phyloP scores from a whole-genome alignment of 2,797 vertebrate species.

The Sparidentex hasta region DNA sequence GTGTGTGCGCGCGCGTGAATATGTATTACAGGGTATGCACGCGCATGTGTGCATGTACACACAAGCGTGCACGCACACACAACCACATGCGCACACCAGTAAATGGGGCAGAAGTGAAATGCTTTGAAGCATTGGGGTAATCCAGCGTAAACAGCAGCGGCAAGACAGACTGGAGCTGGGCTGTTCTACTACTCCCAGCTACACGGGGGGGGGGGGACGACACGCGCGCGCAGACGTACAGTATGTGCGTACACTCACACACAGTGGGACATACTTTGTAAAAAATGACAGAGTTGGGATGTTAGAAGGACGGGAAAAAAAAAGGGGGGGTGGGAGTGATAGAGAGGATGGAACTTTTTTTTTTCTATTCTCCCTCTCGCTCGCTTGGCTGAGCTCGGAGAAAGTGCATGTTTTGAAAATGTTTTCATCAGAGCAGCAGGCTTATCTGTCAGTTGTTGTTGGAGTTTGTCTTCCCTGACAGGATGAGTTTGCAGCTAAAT shows the following conservation, averaged over 20 bases:
- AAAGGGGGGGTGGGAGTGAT: neutral
- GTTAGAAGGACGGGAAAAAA: constrained; percentile 42
- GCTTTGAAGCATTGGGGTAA: constrained; percentile 87
- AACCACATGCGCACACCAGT: constrained; percentile 62
- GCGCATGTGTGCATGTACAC: constrained; percentile 2
- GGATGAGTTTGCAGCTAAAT: constrained; percentile 76
- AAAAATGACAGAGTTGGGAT: constrained; percentile 47
- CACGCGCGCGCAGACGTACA: constrained; percentile 23
- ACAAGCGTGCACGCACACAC: constrained; percentile 9
- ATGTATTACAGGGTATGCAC: constrained; percentile 42
- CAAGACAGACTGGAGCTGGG: constrained; percentile 75
- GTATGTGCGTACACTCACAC: constrained; percentile 40
- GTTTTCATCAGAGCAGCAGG: constrained; percentile 71
- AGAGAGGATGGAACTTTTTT: constrained; percentile 34
- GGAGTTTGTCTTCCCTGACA: constrained; percentile 72
- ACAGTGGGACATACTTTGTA: constrained; percentile 39
- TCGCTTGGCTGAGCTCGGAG: constrained; percentile 63
- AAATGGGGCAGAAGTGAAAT: constrained; percentile 89
- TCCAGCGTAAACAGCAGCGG: constrained; percentile 85
- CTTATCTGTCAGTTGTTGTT: constrained; percentile 74
- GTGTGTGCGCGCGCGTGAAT: constrained; percentile 48
- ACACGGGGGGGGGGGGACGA: constrained; percentile 45
- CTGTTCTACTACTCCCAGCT: constrained; percentile 68
- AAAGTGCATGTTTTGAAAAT: constrained; percentile 71
- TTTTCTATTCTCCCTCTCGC: neutral